These are phyloP conservation scores for Karalla daura DNA, from an alignment of 2,797 vertebrate species.

Conservation along the genomic window DNA sequence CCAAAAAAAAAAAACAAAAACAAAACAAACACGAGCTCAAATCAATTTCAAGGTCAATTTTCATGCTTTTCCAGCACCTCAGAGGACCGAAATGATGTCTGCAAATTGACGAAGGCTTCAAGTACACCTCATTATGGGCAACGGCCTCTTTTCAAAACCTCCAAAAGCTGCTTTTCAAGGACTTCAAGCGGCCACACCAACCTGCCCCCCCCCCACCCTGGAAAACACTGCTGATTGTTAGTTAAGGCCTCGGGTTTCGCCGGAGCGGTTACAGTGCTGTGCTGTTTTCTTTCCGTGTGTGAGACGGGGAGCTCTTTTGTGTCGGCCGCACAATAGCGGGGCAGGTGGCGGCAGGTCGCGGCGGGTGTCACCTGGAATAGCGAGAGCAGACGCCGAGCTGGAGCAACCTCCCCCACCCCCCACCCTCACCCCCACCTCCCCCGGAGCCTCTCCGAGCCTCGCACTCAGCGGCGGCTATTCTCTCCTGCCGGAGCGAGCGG, in stretches of 20 bases:
- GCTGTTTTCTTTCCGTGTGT: constrained; percentile 1
- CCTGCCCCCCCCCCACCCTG: no score
- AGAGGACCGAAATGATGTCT: no score
- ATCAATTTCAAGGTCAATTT: no score
- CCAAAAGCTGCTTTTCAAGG: no score
- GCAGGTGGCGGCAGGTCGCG: constrained; percentile 75
- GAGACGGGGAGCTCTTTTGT: constrained; percentile 51
- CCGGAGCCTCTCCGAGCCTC: constrained; percentile 13
- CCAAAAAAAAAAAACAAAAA: no score
- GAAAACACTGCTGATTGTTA: constrained; percentile 47
- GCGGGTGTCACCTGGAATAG: constrained; percentile 72
- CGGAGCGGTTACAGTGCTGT: constrained; percentile 9
- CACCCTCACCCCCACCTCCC: constrained; percentile 14
- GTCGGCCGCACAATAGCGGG: constrained; percentile 58
- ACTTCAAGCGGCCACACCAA: no score
- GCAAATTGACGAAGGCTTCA: no score
- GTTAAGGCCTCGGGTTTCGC: constrained; percentile 62
- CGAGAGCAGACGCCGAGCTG: constrained; percentile 55
- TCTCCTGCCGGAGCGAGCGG: neutral
- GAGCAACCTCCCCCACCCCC: no score
- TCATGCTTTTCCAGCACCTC: no score
- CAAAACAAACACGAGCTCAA: no score
- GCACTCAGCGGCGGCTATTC: constrained; percentile 8
- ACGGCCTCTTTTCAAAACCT: no score
- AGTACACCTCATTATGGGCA: no score